Percentiles rank a stretch among this genome's conserved stretches.
Evolutionary conservation across 1,140 invertebrate genomes (phyloP).

Genomic region (Drosophila albomicans): DNA sequence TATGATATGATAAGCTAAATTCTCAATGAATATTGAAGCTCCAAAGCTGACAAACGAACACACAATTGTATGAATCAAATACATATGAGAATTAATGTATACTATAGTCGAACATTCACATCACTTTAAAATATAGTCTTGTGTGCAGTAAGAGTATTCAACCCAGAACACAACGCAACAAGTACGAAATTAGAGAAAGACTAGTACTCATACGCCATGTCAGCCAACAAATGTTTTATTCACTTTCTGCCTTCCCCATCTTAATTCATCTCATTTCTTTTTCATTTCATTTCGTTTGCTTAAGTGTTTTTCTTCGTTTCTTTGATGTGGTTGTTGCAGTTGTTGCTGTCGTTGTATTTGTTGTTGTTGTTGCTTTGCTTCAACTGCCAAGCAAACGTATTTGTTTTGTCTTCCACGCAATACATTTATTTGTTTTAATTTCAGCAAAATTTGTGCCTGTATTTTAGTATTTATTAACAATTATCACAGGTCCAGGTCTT

Average conservation of each 20-base stretch:
- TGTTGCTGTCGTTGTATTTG: constrained; percentile 35
- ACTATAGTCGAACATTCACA: background rate
- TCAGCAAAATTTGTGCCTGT: background rate
- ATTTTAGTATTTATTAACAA: constrained; percentile 20
- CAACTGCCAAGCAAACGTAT: constrained; percentile 30
- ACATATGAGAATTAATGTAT: background rate
- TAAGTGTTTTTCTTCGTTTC: constrained; percentile 65
- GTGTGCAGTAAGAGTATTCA: background rate
- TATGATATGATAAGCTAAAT: background rate
- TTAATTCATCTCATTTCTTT: constrained; percentile 52
- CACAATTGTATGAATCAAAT: no score
- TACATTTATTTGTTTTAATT: constrained; percentile 62
- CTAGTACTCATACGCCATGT: constrained; percentile 62
- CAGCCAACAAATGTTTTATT: constrained; percentile 46
- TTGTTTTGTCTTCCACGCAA: constrained; percentile 46
- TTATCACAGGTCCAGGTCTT: constrained; percentile 22
- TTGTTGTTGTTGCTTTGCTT: constrained; percentile 47
- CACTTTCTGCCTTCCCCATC: constrained; percentile 32
- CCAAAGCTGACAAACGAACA: no score
- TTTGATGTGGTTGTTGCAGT: constrained; percentile 33
- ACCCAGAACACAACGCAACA: background rate
- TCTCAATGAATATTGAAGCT: no score
- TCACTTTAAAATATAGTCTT: background rate
- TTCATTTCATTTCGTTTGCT: constrained; percentile 61
- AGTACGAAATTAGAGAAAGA: constrained; percentile 32